phyloP scores from a whole-genome alignment of 2,113 vertebrate species.

The Dromas ardeola region DNA sequence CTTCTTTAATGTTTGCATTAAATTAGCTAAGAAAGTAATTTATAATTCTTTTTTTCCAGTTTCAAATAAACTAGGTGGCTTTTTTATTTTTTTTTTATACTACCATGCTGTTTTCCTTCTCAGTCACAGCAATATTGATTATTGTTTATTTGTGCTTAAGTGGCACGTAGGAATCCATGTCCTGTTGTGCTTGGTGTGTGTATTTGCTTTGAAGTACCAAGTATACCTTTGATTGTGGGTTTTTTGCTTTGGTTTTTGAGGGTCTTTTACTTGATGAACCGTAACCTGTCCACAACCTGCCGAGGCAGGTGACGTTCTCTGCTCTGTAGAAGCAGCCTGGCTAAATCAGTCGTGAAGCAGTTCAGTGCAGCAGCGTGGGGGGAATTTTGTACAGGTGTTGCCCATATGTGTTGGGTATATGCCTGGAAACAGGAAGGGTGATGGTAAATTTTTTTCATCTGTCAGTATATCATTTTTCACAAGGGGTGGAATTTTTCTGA shows the following conservation, averaged over 20 bases:
- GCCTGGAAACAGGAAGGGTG: constrained; percentile 20
- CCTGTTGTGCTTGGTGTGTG: not conserved
- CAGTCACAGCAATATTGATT: not conserved
- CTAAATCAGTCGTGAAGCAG: not conserved
- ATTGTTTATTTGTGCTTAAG: constrained; percentile 8
- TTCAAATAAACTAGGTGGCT: not conserved
- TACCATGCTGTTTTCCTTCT: not conserved
- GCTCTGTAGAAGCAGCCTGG: not conserved
- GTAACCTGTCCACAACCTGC: not conserved
- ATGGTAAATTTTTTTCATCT: constrained; percentile 30
- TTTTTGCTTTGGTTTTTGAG: not conserved
- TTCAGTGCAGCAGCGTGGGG: not conserved
- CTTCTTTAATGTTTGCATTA: not conserved
- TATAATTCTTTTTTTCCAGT: not conserved
- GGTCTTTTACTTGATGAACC: not conserved
- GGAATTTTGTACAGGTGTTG: constrained; percentile 18
- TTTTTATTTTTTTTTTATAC: not conserved
- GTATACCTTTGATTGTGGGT: not conserved
- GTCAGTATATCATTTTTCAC: constrained; percentile 49
- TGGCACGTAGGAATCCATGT: not conserved
- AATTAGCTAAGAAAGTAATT: not conserved
- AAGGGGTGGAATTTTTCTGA: constrained; percentile 47
- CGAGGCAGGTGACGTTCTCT: not conserved
- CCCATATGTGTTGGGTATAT: constrained; percentile 28
- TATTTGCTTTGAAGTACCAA: not conserved